Evolutionary conservation across 1,140 invertebrate genomes (phyloP), one percentile per base, ranked within the genome.

Genomic region (Drosophila tani): DNA sequence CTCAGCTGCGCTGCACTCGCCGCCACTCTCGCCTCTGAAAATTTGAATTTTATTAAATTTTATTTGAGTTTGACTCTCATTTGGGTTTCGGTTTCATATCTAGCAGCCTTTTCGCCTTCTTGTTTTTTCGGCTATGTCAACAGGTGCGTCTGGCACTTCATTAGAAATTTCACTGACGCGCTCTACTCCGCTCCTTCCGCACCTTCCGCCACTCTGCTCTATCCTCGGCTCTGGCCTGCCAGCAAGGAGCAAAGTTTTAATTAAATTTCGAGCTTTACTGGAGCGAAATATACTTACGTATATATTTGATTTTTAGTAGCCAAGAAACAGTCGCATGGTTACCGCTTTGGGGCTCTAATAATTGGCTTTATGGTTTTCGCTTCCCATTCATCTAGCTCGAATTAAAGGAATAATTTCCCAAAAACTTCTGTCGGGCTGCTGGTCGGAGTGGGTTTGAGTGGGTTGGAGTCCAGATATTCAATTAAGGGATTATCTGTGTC

Each of bases 291-390:
- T 75, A 81, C 80, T 87, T 88, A 70, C 35, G 43, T 73, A 73
- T 73, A 73, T 55, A 88, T 87, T 88, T 88, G 81, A 87, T 87
- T 87, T 87, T 83, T 75, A 74, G 84, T 87, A 64, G 77, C 83
- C 73, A 69, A 79, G 84, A 77, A 83, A 87, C 84, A 74, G 83
- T 87, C 81, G 83, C 83, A 67, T 78, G 58, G 83, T 49, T 63
- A 86, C 82, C 75, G 63, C 55, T 69, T 51, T 73, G 79, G 35
- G 50, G 64, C 59, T 55, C 43, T 67, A 71, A 56, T 73, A 73
- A 80, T 87, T 87, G 64, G 50, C 70, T 68, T 55, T 68, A 68
- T 69, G 47, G 63, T 74, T 59, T 82, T 76, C 56, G 45, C 64
- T 83, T 80, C 76, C 47, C 74, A 71, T 83, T 80, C 57, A 83